Percentiles rank a stretch among this genome's conserved stretches.
These are phyloP conservation scores for Harpagifer antarcticus DNA, from an alignment of 2,797 vertebrate genomes.

Conservation along the genomic window DNA sequence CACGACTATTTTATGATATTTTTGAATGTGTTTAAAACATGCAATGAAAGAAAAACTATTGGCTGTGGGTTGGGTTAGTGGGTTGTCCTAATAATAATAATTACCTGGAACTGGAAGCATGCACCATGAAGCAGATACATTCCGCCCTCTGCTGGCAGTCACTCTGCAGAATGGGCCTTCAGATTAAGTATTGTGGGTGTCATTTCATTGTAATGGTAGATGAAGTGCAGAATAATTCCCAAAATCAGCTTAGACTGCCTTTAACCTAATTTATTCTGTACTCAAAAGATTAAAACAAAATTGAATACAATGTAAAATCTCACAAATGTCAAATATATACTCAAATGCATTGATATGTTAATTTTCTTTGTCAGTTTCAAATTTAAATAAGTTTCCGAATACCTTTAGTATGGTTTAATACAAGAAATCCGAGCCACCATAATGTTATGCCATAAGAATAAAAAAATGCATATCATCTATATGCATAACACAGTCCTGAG, in stretches of 20 bases:
- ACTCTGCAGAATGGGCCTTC: not conserved
- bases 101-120: conserved; percentile 32
- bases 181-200: not conserved
- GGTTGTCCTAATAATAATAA: not conserved
- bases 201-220: no score
- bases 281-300: not conserved
- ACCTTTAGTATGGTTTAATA: not conserved
- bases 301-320: not conserved
- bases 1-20: no score
- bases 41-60: not conserved
- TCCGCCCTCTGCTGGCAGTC: conserved; percentile 27
- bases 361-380: no score
- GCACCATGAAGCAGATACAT: not conserved
- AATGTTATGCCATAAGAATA: no score
- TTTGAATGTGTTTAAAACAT: not conserved
- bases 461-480: no score
- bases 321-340: not conserved
- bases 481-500: no score
- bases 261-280: not conserved
- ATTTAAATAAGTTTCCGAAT: not conserved
- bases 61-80: not conserved
- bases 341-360: no score
- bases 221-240: no score
- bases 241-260: not conserved
- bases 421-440: no score